These are phyloP conservation scores for Nixonia krombeini DNA, from an alignment of 1,140 invertebrate genomes.

Conservation along the genomic window DNA sequence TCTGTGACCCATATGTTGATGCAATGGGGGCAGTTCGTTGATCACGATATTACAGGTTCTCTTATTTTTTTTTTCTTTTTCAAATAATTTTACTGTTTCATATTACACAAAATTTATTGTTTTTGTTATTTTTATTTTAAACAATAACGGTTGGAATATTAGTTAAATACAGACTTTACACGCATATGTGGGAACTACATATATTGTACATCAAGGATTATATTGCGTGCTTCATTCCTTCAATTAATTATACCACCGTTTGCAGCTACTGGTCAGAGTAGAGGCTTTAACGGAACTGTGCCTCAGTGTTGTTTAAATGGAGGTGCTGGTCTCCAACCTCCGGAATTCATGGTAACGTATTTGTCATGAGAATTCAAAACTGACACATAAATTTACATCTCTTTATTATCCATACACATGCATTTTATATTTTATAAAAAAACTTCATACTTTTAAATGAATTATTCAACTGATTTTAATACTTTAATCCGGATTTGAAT, in stretches of 20 bases:
- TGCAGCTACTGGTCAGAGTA: constrained; percentile 68
- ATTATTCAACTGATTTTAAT: background rate
- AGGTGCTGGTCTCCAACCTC: constrained; percentile 74
- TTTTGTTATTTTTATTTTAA: too few species aligned
- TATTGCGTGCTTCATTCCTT: too few species aligned
- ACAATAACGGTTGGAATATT: too few species aligned
- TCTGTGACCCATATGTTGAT: constrained; percentile 84
- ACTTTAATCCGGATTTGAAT: too few species aligned
- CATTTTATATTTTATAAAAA: background rate
- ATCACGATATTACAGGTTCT: constrained; percentile 85
- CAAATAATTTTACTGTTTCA: background rate
- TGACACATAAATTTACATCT: background rate
- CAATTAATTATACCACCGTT: too few species aligned
- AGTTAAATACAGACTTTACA: too few species aligned
- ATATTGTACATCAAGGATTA: too few species aligned
- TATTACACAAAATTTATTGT: constrained; percentile 5
- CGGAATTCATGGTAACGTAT: constrained; percentile 74
- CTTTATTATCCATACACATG: too few species aligned
- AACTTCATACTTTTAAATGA: too few species aligned
- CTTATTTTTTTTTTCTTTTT: constrained; percentile 35
- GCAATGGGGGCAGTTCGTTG: constrained; percentile 90
- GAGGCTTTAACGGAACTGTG: constrained; percentile 85
- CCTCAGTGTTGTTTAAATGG: constrained; percentile 83
- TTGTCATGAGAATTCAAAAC: background rate
- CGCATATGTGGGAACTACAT: too few species aligned